phyloP scores from a whole-genome alignment of 1,140 invertebrate genomes.

The Musca vetustissima region DNA sequence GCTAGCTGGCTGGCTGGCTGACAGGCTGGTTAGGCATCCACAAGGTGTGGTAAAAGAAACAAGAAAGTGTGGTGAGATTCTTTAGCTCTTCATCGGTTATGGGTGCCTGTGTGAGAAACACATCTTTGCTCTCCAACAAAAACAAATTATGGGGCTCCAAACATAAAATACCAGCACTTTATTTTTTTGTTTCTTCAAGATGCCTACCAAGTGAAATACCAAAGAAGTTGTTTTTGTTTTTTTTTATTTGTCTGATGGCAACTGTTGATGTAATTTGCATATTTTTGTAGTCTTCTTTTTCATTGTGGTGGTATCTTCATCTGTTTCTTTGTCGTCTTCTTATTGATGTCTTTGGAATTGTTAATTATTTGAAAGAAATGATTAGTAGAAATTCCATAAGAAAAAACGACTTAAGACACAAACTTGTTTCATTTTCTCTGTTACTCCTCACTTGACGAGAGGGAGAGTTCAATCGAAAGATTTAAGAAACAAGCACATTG shows the following conservation, averaged over 20 bases:
- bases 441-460: neutral
- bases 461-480: neutral
- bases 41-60: conserved; percentile 3
- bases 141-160: no score
- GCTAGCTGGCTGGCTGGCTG: no score
- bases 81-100: neutral
- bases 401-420: conserved; percentile 19
- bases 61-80: conserved; percentile 21
- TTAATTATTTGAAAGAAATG: conserved; percentile 8
- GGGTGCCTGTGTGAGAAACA: neutral
- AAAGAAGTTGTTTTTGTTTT: neutral
- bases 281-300: neutral
- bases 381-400: conserved; percentile 12
- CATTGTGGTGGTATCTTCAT: neutral
- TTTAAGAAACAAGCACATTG: neutral
- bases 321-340: neutral
- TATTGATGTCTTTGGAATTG: neutral
- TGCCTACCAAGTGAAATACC: conserved; percentile 9
- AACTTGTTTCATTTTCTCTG: neutral
- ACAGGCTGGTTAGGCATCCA: no score
- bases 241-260: neutral
- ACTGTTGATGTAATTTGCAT: conserved; percentile 22
- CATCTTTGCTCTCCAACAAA: no score
- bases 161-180: neutral
- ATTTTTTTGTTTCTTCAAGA: conserved; percentile 1